These are phyloP conservation scores for Zootoca vivipara DNA, from an alignment of 2,113 vertebrate genomes.

Conservation along the genomic window DNA sequence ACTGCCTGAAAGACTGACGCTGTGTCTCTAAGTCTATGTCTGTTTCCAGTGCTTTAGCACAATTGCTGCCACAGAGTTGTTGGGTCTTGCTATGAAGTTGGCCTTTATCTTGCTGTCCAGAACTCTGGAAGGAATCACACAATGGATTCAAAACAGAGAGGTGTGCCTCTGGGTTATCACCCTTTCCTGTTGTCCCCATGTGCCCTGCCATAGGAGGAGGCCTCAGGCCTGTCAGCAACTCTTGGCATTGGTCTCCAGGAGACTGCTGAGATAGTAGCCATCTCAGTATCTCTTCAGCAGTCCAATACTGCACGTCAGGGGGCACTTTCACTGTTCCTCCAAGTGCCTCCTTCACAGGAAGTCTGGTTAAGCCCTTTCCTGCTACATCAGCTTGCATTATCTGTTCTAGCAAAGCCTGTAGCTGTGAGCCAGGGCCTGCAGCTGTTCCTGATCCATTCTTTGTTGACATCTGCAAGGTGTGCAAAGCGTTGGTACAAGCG, in stretches of 20 bases:
- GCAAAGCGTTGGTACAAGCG: neutral
- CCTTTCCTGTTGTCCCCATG: neutral
- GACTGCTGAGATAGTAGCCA: slow-evolving; percentile 34
- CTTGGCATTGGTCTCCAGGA: slow-evolving; percentile 5
- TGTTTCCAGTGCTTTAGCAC: neutral
- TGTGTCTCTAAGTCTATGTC: neutral
- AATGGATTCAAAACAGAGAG: slow-evolving; percentile 14
- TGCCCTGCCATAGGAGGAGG: neutral
- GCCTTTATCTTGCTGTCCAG: neutral
- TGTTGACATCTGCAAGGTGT: neutral
- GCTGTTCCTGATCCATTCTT: slow-evolving; percentile 1
- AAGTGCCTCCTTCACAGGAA: neutral
- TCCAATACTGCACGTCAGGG: slow-evolving; percentile 19
- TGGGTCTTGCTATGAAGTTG: slow-evolving; percentile 2
- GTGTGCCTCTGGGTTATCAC: neutral
- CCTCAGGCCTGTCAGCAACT: neutral
- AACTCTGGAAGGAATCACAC: neutral
- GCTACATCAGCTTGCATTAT: slow-evolving; percentile 4
- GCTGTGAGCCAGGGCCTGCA: neutral
- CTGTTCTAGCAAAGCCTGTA: slow-evolving; percentile 23
- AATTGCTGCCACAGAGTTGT: neutral
- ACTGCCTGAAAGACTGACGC: slow-evolving; percentile 14
- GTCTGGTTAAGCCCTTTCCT: neutral
- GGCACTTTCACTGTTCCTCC: slow-evolving; percentile 13
- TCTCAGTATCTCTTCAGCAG: slow-evolving; percentile 21